These are phyloP conservation scores for Carcharodon carcharias DNA, from an alignment of 2,797 vertebrate species.

Conservation along the genomic window DNA sequence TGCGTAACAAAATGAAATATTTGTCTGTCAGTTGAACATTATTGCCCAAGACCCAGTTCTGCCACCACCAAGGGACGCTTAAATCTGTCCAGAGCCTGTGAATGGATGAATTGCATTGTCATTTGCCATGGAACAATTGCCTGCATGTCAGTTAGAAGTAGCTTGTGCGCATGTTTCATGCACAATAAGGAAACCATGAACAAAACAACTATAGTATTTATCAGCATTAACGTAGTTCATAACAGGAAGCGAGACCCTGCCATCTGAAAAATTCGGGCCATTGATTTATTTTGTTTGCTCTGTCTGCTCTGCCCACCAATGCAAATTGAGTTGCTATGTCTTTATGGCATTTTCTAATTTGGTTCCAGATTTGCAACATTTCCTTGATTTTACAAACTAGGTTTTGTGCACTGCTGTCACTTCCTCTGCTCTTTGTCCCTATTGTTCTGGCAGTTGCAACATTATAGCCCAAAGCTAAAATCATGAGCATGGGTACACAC, in stretches of 20 bases:
- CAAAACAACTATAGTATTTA: neutral
- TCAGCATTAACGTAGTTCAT: neutral
- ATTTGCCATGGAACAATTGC: neutral
- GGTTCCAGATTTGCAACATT: neutral
- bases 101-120: neutral
- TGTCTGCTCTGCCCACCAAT: neutral
- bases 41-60: too few relatives aligned
- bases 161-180: neutral
- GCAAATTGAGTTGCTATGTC: neutral
- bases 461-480: neutral
- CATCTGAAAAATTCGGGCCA: neutral
- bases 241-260: neutral
- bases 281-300: conserved; percentile 6
- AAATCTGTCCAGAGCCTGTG: neutral
- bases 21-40: neutral
- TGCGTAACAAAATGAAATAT: neutral
- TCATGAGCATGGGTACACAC: neutral
- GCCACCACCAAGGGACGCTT: neutral
- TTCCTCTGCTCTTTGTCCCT: neutral
- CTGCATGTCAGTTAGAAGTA: neutral
- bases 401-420: neutral
- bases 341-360: neutral
- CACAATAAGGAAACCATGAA: neutral
- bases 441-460: neutral
- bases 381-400: neutral